These are phyloP conservation scores for Drosophila robusta DNA, from an alignment of 2,888 invertebrate genomes.

Conservation along the genomic window DNA sequence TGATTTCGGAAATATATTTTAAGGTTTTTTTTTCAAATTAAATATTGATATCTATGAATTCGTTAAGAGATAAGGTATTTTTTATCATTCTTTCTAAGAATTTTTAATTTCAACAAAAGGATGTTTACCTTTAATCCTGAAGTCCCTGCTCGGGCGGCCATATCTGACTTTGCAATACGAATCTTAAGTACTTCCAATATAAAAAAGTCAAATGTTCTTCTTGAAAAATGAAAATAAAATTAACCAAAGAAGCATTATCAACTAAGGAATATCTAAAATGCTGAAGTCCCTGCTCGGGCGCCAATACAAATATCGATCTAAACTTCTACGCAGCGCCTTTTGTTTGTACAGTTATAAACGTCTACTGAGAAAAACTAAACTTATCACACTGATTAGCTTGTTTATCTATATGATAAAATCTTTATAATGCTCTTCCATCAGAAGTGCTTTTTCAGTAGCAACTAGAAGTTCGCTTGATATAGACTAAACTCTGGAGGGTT, in stretches of 20 bases:
- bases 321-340: background rate
- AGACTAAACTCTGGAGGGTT: background rate
- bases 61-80: too few relatives aligned
- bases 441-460: conserved; percentile 13
- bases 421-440: background rate
- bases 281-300: background rate
- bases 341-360: background rate
- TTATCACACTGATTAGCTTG: too few relatives aligned
- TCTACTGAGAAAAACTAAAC: background rate
- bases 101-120: too few relatives aligned
- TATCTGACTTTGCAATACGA: too few relatives aligned
- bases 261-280: background rate
- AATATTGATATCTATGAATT: too few relatives aligned
- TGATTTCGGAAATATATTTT: too few relatives aligned
- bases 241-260: background rate
- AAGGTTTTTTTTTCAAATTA: background rate
- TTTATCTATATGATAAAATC: conserved; percentile 6
- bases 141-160: background rate
- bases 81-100: too few relatives aligned
- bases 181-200: too few relatives aligned
- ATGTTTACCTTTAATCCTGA: too few relatives aligned
- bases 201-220: background rate
- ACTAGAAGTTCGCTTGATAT: conserved; percentile 1
- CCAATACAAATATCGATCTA: background rate
- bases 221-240: background rate